A percentile compares a stretch with the other conserved stretches of the same genome.
Evolutionary conservation across 2,113 vertebrate species (phyloP).

Genomic region (Cyanocitta stelleri): DNA sequence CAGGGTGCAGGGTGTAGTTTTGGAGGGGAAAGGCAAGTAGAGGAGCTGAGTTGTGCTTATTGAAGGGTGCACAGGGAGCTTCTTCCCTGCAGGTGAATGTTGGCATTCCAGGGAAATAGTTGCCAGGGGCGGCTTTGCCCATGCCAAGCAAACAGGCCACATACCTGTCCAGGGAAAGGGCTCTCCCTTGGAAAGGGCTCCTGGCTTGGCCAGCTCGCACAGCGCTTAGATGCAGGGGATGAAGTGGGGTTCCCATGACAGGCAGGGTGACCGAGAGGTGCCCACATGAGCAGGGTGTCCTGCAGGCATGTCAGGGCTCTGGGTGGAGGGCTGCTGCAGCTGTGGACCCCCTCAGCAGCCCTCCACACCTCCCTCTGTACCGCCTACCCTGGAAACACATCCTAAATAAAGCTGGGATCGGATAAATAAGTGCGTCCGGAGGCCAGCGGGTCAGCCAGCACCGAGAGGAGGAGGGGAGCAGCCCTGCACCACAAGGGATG

Average conservation of each 20-base stretch:
- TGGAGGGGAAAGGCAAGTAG: not conserved
- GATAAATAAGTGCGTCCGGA: not conserved
- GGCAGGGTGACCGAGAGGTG: not conserved
- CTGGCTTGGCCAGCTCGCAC: fast-evolving
- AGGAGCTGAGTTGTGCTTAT: not conserved
- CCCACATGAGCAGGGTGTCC: not conserved
- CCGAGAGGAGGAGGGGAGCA: not conserved
- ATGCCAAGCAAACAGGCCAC: fast-evolving
- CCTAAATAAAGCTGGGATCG: not conserved
- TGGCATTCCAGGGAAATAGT: not conserved
- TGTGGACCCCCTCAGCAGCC: not conserved
- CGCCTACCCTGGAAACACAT: not conserved
- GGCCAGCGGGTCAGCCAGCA: not conserved
- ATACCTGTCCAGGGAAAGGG: not conserved
- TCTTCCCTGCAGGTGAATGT: not conserved
- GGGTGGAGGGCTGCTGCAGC: not conserved
- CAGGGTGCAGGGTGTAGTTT: fast-evolving
- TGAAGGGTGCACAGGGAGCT: not conserved
- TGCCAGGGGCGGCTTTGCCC: not conserved
- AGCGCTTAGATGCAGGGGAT: fast-evolving
- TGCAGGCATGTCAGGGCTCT: not conserved
- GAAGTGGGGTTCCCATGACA: fast-evolving
- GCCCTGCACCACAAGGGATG: not conserved
- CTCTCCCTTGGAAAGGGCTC: not conserved
- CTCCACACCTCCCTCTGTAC: not conserved